Evolutionary conservation across 2,888 invertebrate species (phyloP).

Genomic region (Bembecia ichneumoniformis): DNA sequence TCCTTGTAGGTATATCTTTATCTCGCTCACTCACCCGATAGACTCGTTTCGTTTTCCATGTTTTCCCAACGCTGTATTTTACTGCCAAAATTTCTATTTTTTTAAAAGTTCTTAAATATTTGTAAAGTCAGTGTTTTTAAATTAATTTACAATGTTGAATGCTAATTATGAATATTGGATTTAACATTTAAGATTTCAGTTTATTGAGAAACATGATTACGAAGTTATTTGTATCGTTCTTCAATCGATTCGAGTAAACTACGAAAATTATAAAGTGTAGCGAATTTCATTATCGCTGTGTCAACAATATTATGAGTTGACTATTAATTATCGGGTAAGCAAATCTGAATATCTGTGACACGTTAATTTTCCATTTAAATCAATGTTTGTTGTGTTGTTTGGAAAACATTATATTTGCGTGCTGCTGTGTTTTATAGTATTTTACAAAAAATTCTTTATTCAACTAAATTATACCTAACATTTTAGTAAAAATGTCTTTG

Average conservation of each 20-base stretch:
- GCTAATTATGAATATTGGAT: background rate
- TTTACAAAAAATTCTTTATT: background rate
- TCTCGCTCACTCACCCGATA: too few species aligned
- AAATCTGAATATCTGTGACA: background rate
- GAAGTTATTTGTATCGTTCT: slow-evolving; percentile 5
- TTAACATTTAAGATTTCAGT: background rate
- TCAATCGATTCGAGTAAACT: slow-evolving; percentile 47
- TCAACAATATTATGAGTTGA: slow-evolving; percentile 59
- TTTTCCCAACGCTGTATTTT: too few species aligned
- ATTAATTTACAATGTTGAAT: too few species aligned
- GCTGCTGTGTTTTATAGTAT: background rate
- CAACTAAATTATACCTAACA: background rate
- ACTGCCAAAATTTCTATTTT: too few species aligned
- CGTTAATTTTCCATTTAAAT: background rate
- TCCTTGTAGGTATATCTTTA: too few species aligned
- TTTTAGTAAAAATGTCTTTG: slow-evolving; percentile 39
- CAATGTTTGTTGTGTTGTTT: too few species aligned
- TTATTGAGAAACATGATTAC: background rate
- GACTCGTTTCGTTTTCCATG: too few species aligned
- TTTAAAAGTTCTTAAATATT: too few species aligned
- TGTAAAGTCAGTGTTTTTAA: too few species aligned
- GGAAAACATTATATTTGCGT: too few species aligned
- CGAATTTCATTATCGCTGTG: slow-evolving; percentile 48
- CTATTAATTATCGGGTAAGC: slow-evolving; percentile 37
- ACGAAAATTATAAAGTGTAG: slow-evolving; percentile 42